phyloP scores from a whole-genome alignment of 2,797 vertebrate species.

The Notoglanidium macrostoma region DNA sequence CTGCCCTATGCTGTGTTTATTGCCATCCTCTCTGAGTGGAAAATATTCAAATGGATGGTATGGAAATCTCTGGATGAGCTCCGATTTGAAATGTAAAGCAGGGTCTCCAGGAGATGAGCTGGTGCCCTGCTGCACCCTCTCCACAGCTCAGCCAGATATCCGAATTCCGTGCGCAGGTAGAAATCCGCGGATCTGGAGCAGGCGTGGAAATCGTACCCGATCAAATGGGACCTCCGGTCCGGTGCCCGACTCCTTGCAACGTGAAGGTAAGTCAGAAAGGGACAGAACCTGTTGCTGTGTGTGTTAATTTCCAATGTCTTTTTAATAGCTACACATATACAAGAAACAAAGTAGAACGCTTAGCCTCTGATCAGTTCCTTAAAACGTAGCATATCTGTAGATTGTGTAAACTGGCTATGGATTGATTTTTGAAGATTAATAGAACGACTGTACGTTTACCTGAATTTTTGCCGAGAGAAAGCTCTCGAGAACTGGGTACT shows the following conservation, averaged over 20 bases:
- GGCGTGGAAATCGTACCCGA: slow-evolving; percentile 41
- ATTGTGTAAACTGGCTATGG: background rate
- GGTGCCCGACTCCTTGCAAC: slow-evolving; percentile 25
- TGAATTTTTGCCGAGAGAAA: background rate
- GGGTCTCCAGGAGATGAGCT: slow-evolving; percentile 65
- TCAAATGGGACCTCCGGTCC: slow-evolving; percentile 58
- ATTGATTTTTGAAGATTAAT: background rate
- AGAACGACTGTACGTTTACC: background rate
- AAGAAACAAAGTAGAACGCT: background rate
- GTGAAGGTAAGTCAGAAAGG: slow-evolving; percentile 50
- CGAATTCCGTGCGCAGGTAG: slow-evolving; percentile 48
- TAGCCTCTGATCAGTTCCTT: background rate
- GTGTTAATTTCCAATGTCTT: background rate
- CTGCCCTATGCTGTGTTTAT: slow-evolving; percentile 47
- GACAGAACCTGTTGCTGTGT: background rate
- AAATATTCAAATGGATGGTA: slow-evolving; percentile 81
- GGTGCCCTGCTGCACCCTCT: slow-evolving; percentile 58
- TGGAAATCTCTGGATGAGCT: slow-evolving; percentile 80
- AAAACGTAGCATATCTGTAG: background rate
- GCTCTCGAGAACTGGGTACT: slow-evolving; percentile 21
- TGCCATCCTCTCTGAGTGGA: slow-evolving; percentile 69
- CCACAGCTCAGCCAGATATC: slow-evolving; percentile 50
- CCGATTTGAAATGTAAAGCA: slow-evolving; percentile 83
- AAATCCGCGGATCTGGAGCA: slow-evolving; percentile 55
- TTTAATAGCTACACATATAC: background rate